Percentiles rank a stretch among this genome's conserved stretches.
Conservation (phyloP, 2,113 vertebrate species). For the Pachyramphus minor region DNA sequence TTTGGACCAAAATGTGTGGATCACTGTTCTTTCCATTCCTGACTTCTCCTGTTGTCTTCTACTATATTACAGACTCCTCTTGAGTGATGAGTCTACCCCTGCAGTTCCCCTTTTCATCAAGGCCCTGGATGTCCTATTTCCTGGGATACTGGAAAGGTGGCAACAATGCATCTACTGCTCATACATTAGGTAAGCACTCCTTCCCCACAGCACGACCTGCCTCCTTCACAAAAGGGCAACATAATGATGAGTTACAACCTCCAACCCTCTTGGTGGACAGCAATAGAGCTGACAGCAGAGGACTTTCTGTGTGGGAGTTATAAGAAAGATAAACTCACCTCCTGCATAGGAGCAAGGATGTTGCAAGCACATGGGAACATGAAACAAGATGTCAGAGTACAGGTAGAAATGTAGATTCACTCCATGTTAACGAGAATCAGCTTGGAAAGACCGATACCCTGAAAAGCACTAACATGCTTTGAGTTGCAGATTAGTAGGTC, state of each 20-base stretch:
- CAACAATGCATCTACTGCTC: neutral
- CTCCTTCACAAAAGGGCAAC: neutral
- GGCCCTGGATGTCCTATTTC: neutral
- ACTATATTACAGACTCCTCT: neutral
- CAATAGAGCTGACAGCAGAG: neutral
- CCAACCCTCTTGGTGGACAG: neutral
- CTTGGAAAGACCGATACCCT: neutral
- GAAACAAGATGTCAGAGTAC: neutral
- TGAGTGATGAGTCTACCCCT: neutral
- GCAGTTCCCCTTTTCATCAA: neutral
- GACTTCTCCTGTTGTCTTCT: neutral
- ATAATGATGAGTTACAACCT: accelerated
- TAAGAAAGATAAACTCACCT: neutral
- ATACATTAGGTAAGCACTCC: neutral
- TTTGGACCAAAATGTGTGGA: neutral
- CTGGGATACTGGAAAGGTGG: neutral
- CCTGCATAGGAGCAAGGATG: neutral
- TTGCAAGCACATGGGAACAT: neutral
- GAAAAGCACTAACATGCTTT: neutral
- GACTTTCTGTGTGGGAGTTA: neutral
- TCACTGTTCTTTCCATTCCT: neutral
- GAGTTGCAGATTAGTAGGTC: neutral
- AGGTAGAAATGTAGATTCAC: neutral
- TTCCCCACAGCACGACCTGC: neutral
- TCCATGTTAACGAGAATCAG: neutral